A percentile compares a stretch with the other conserved stretches of the same genome.
phyloP scores from a whole-genome alignment of 2,113 vertebrate genomes.

The Elachura formosa region DNA sequence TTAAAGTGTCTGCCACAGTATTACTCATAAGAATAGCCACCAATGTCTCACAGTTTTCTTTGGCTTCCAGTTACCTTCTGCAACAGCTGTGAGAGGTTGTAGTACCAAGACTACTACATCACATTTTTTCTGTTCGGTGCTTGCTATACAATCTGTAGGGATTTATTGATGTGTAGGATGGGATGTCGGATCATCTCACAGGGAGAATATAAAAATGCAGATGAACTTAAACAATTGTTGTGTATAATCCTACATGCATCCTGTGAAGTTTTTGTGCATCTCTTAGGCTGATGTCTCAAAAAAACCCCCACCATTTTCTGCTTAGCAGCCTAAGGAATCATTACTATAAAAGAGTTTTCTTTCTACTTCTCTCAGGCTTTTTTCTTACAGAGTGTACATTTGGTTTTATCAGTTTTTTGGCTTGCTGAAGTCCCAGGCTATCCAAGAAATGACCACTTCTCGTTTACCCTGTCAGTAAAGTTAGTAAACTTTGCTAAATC shows the following conservation, averaged over 20 bases:
- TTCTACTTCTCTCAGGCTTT: background rate
- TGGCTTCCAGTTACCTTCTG: background rate
- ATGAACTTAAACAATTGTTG: background rate
- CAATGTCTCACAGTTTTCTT: background rate
- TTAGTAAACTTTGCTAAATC: background rate
- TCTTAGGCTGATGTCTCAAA: background rate
- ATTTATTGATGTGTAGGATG: background rate
- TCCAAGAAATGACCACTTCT: background rate
- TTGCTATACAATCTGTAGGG: background rate
- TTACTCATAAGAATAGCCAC: background rate
- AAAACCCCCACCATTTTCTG: background rate
- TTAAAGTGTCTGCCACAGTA: background rate
- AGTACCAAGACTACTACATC: background rate
- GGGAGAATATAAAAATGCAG: background rate
- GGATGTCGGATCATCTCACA: background rate
- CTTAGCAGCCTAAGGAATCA: background rate
- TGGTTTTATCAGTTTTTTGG: background rate
- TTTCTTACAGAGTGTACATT: background rate
- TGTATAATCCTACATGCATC: background rate
- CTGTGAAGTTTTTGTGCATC: background rate
- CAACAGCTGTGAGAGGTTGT: background rate
- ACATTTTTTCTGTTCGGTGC: background rate
- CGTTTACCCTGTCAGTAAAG: background rate
- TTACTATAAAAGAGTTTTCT: background rate
- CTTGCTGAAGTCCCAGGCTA: background rate